Conservation (phyloP, 92 coral and sea anemone species). For the Phenganax subtilis region DNA sequence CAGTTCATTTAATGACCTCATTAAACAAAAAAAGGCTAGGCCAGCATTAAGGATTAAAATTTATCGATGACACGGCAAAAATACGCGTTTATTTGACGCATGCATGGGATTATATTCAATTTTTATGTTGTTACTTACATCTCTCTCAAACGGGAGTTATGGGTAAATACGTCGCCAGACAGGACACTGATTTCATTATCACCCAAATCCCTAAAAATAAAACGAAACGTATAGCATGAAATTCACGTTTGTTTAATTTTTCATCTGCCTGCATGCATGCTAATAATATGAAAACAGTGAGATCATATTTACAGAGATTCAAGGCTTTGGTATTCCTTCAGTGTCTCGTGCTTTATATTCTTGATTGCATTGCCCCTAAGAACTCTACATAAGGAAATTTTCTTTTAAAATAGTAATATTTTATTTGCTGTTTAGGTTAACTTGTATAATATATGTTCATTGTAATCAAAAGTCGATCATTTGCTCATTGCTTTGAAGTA, state of each 20-base stretch:
- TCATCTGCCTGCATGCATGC: not conserved
- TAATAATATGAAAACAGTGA: not conserved
- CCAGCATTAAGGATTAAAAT: no score
- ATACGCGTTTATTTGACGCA: no score
- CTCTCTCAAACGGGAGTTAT: constrained; percentile 4
- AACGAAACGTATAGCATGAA: not conserved
- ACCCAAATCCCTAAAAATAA: constrained; percentile 15
- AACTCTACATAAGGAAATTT: constrained; percentile 25
- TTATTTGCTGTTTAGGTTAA: no score
- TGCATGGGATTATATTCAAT: no score
- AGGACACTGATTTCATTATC: constrained; percentile 27
- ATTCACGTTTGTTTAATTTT: not conserved
- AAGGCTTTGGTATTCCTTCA: constrained; percentile 36
- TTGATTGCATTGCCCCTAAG: constrained; percentile 44
- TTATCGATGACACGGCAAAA: no score
- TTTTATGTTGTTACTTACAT: not conserved
- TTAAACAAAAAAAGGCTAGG: no score
- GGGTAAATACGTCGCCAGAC: constrained; percentile 5
- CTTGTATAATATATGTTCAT: no score
- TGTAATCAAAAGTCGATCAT: no score
- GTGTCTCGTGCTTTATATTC: constrained; percentile 20
- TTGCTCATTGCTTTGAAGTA: no score
- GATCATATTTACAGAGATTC: constrained; percentile 43
- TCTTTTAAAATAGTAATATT: no score
- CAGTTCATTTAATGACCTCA: no score